Evolutionary conservation across 2,797 vertebrate genomes (phyloP).

Genomic region (Melanotaenia maccullochi): DNA sequence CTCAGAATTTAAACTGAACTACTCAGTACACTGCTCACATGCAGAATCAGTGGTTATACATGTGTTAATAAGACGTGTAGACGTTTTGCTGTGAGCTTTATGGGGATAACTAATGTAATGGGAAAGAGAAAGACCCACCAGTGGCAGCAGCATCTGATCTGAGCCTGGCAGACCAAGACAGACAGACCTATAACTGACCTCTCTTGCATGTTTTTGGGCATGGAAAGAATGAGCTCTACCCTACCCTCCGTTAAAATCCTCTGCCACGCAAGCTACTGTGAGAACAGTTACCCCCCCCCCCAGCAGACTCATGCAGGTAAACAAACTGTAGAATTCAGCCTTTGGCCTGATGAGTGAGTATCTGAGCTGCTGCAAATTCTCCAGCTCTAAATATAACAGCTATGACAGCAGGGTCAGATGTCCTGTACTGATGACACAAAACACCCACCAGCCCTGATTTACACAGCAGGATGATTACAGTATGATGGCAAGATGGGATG

Average conservation of each 20-base stretch:
- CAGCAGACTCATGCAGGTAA: conserved; percentile 70
- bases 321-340: conserved; percentile 71
- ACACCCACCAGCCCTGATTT: conserved; percentile 43
- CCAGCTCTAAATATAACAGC: conserved; percentile 80
- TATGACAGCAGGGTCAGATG: conserved; percentile 66
- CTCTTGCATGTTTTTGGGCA: conserved; percentile 40
- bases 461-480: conserved; percentile 21
- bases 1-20: too few relatives aligned
- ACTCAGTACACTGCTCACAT: not conserved
- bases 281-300: conserved; percentile 29
- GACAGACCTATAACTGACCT: conserved; percentile 42
- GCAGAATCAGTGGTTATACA: not conserved
- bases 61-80: not conserved
- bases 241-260: conserved; percentile 34
- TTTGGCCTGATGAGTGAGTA: conserved; percentile 53
- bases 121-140: not conserved
- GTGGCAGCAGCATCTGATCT: conserved; percentile 24
- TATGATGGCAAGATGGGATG: conserved; percentile 13
- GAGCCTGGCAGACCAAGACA: conserved; percentile 21
- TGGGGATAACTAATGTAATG: not conserved
- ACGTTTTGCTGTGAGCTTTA: conserved; percentile 2
- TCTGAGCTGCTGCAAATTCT: conserved; percentile 69
- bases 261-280: conserved; percentile 4
- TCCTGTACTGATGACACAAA: conserved; percentile 61
- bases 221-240: conserved; percentile 60